Evolutionary conservation across 2,113 vertebrate species (phyloP).

Genomic region (Anoplopoma fimbria): DNA sequence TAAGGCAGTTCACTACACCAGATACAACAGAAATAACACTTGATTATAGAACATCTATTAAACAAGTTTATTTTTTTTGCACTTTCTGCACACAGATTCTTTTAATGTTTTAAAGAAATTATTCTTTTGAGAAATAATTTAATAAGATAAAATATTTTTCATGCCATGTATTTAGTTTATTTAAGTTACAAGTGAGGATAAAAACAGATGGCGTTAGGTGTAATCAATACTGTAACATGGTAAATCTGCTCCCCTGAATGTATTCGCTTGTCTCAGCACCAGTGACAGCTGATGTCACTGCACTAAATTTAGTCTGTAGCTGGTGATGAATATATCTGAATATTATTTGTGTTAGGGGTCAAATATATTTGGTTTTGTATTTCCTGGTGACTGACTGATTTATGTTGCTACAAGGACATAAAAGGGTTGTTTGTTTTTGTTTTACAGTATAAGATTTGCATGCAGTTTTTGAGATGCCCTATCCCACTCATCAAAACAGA

Average conservation of each 20-base stretch:
- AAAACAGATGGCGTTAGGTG: background rate
- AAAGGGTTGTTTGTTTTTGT: background rate
- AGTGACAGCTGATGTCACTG: constrained; percentile 59
- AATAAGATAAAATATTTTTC: background rate
- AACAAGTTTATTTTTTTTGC: background rate
- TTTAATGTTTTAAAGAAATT: background rate
- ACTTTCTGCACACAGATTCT: background rate
- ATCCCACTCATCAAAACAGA: background rate
- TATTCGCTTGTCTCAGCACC: constrained; percentile 43
- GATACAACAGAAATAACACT: background rate
- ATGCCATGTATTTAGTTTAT: background rate
- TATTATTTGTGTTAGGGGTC: constrained; percentile 25
- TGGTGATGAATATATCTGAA: background rate
- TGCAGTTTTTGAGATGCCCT: background rate
- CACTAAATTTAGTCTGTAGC: constrained; percentile 30
- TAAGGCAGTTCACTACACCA: background rate
- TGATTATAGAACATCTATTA: background rate
- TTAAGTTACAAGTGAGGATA: background rate
- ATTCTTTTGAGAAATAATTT: background rate
- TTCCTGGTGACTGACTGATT: background rate
- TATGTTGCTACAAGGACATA: background rate
- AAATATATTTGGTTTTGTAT: constrained; percentile 3
- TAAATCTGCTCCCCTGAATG: constrained; percentile 7
- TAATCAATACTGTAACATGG: constrained; percentile 5
- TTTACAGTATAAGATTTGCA: background rate